Percentiles rank a stretch among this genome's conserved stretches.
Evolutionary conservation across 1,140 invertebrate genomes (phyloP).

Genomic region (Acromyrmex heyeri): DNA sequence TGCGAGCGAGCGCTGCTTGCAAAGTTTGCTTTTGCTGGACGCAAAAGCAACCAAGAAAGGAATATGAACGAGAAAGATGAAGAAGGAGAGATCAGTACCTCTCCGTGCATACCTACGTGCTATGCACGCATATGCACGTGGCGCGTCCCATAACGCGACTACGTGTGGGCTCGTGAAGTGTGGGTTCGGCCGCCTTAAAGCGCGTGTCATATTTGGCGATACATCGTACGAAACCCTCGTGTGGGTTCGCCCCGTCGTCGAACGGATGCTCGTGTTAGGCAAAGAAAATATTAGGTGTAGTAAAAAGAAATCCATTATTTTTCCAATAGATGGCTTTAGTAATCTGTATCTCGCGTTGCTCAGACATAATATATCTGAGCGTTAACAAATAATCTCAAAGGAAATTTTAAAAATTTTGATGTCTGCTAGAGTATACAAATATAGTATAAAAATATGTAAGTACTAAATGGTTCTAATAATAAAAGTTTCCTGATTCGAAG

Average conservation of each 20-base stretch:
- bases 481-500: conserved; percentile 21
- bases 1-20: conserved; percentile 78
- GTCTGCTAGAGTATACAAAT: too few relatives aligned
- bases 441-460: neutral
- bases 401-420: neutral
- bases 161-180: conserved; percentile 74
- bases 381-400: conserved; percentile 38
- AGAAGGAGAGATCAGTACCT: conserved; percentile 51
- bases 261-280: conserved; percentile 39
- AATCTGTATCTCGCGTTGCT: too few relatives aligned
- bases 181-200: conserved; percentile 74
- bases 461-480: neutral
- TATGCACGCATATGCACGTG: conserved; percentile 33
- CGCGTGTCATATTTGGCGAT: conserved; percentile 76
- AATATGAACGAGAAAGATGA: conserved; percentile 17
- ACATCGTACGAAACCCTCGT: conserved; percentile 64
- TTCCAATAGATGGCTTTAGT: too few relatives aligned
- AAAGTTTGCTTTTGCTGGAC: conserved; percentile 58
- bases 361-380: neutral
- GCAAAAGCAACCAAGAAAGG: conserved; percentile 40
- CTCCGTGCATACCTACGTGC: conserved; percentile 37
- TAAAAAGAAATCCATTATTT: too few relatives aligned
- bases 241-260: conserved; percentile 62
- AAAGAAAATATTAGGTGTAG: conserved; percentile 18
- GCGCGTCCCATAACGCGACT: conserved; percentile 50